Evolutionary conservation across 2,797 vertebrate genomes (phyloP).

Genomic region (Cephalopachus bancanus): DNA sequence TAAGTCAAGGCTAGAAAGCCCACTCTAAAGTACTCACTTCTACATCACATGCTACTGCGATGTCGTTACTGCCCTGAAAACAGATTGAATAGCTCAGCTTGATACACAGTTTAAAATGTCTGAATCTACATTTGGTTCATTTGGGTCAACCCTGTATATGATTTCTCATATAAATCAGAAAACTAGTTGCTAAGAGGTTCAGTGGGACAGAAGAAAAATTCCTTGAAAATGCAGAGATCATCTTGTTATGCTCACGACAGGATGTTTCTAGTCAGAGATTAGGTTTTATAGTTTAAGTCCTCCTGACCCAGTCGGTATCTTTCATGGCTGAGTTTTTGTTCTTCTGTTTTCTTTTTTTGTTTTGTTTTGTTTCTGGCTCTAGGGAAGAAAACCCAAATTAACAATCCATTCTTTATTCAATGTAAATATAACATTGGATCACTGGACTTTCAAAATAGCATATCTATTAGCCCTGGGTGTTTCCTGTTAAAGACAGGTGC

Average conservation of each 20-base stretch:
- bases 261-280: slow-evolving; percentile 24
- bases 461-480: not conserved
- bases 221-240: slow-evolving; percentile 15
- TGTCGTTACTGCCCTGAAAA: not conserved
- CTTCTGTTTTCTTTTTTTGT: not conserved
- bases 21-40: not conserved
- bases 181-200: not conserved
- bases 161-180: not conserved
- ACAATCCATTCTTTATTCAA: not conserved
- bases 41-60: not conserved
- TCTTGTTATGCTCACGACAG: not conserved
- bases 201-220: not conserved
- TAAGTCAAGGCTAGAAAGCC: slow-evolving; percentile 12
- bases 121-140: not conserved
- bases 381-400: not conserved
- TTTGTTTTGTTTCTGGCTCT: not conserved
- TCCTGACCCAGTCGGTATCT: not conserved
- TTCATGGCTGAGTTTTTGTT: not conserved
- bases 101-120: not conserved
- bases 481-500: slow-evolving; percentile 10
- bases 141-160: not conserved
- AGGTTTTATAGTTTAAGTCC: not conserved
- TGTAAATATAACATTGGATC: not conserved
- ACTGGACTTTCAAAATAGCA: not conserved
- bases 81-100: not conserved